Conservation (phyloP, 2,113 vertebrate species). For the Thermophis baileyi region DNA sequence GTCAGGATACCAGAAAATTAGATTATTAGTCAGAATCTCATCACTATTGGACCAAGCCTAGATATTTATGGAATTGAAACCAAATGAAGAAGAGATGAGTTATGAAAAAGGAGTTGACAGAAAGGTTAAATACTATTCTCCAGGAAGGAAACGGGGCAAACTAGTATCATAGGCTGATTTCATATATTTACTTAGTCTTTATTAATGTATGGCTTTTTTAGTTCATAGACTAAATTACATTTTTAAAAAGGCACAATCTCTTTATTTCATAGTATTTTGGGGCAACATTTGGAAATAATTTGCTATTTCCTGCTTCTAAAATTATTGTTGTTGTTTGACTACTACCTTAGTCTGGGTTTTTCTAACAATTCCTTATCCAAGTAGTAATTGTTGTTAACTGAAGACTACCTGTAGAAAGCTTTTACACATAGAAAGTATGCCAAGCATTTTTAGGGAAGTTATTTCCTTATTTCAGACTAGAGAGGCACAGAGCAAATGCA, state of each 20-base stretch:
- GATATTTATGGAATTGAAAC: neutral
- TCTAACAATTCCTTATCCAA: neutral
- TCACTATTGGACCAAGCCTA: neutral
- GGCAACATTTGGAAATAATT: neutral
- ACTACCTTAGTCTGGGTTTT: neutral
- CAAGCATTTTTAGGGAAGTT: neutral
- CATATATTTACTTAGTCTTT: neutral
- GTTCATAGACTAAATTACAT: neutral
- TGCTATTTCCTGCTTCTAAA: neutral
- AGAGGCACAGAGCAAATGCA: neutral
- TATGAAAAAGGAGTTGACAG: neutral
- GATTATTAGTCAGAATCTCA: neutral
- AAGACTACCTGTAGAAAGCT: neutral
- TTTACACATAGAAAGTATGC: neutral
- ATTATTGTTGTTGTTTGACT: neutral
- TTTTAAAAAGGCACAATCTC: neutral
- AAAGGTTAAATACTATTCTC: neutral
- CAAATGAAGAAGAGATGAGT: neutral
- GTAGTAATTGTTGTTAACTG: neutral
- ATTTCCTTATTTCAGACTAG: neutral
- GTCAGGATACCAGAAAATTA: neutral
- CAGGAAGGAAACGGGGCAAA: neutral
- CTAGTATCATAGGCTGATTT: neutral
- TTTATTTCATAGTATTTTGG: neutral
- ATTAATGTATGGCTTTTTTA: neutral